Evolutionary conservation across 2,888 invertebrate genomes (phyloP), one percentile per base, ranked within the genome.

Genomic region (Drosophila crucigera): DNA sequence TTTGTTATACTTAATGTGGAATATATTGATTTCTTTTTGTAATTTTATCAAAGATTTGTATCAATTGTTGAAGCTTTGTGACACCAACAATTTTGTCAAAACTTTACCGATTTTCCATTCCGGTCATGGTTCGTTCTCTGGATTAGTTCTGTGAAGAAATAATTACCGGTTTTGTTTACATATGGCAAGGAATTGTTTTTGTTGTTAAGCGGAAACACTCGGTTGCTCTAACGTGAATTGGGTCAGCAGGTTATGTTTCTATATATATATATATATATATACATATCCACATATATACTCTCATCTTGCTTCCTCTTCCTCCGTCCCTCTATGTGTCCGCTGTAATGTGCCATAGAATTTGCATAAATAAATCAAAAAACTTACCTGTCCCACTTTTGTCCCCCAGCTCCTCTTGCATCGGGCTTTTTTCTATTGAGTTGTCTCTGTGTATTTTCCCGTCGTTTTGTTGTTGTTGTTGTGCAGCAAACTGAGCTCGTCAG

Each of bases 301-400:
- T 39, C 35, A 37, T 25, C 52, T 3, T 2, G 9, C 3, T n/a
- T 30, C 7, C 7, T 30, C 30, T 30, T 30, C 30, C 16, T 19
- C 14, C 30, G 7, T 3, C 30, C 2, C 22, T 14, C 14, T 19
- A 16, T 39, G 25, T 31, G 31, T 28, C 55, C 22, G 30, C 35
- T 33, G n/a, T 33, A 50, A 52, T 41, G 49, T 55, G 39, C 19
- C 66, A 63, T 35, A 55, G 59, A 70, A 78, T 76, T 83, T 83
- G 76, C 78, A 83, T 81, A 79, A 80, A 76, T 80, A 83, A 79
- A 81, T 81, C 73, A 78, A 68, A 76, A 76, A 70, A 43, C 61
- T 73, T 60, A 71, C 68, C 75, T 71, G 67, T 16, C 73, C 60
- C 61, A 73, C 64, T 70, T 70, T 66, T 19, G n/a, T 16, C 25